phyloP scores from a whole-genome alignment of 2,888 invertebrate genomes.

The Dynastes tityus region DNA sequence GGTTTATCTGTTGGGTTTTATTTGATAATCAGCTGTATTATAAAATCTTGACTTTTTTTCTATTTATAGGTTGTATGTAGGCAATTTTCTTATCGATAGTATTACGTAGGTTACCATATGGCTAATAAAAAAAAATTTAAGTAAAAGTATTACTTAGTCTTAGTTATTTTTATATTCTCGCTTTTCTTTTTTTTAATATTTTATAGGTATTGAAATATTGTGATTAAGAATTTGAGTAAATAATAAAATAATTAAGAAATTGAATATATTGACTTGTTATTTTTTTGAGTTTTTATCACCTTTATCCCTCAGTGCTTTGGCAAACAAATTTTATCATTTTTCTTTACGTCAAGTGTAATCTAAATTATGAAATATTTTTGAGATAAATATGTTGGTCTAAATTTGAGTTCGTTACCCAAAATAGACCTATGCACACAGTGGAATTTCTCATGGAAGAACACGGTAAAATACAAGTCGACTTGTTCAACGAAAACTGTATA shows the following conservation, averaged over 20 bases:
- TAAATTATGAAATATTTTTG: too few species aligned
- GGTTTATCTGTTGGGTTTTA: not conserved
- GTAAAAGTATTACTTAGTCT: not conserved
- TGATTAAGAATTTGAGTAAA: constrained; percentile 19
- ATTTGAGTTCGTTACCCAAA: too few species aligned
- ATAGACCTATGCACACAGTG: too few species aligned
- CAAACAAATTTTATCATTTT: too few species aligned
- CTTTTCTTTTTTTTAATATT: constrained; percentile 5
- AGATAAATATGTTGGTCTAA: too few species aligned
- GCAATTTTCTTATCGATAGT: constrained; percentile 20
- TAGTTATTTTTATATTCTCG: constrained; percentile 13
- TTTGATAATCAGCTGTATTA: constrained; percentile 18
- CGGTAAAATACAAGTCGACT: too few species aligned
- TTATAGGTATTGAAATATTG: constrained; percentile 28
- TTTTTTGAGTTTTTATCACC: constrained; percentile 30
- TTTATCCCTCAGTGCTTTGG: constrained; percentile 31
- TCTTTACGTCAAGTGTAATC: too few species aligned
- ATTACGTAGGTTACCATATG: constrained; percentile 1
- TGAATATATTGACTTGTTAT: constrained; percentile 41
- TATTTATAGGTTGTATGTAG: constrained; percentile 23
- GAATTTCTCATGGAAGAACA: too few species aligned
- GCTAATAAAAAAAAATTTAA: constrained; percentile 5
- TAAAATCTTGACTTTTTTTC: constrained; percentile 7
- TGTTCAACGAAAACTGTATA: too few species aligned
- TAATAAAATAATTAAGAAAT: constrained; percentile 32